Evolutionary conservation across 2,888 invertebrate genomes (phyloP), one percentile per base, ranked within the genome.

Genomic region (Lasioglossum villosulum): DNA sequence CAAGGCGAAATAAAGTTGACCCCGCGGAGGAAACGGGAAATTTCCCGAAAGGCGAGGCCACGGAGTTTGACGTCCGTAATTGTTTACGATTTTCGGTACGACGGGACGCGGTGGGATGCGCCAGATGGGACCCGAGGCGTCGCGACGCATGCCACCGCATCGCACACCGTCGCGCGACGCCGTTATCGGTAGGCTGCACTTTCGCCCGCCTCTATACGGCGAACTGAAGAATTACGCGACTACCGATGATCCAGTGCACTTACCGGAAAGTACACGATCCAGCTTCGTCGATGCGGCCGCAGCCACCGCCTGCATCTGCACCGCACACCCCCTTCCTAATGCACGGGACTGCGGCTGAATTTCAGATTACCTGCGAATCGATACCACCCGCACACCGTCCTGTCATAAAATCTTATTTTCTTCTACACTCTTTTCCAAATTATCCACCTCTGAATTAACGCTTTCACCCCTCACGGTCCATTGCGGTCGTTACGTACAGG

Each of bases 231-330:
- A 90, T 90, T 90, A 88, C 87, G 87, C 85, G 79, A 73, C 74
- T 75, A 39, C 75, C 80, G 90, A 85, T 89, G 85, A 90, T 85
- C 80, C 83, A 73, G 84, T 83, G 82, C 89, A 89, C 90, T 90
- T 86, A 86, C 82, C 73, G 84, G 77, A 56, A 77, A 88, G 85
- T 83, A 85, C 79, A 72, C 12, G 78, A 66, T 34, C 34, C 72
- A 66, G 73, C 83, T 87, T 87, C 84, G 84, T 82, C 82, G 85
- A 78, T 83, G 75, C 81, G 68, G 79, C 63, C 42, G 68, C 23
- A 34, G 70, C 48, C 48, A 19, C 66, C 34, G 59, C 56, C 34
- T 79, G 89, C 83, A 75, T 66, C 85, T 87, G 71, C 75, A 73
- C 75, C 77, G 68, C 82, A 78, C 76, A 70, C 30, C 79, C 56